Evolutionary conservation across 2,113 vertebrate species (phyloP).

Genomic region (Rana temporaria): DNA sequence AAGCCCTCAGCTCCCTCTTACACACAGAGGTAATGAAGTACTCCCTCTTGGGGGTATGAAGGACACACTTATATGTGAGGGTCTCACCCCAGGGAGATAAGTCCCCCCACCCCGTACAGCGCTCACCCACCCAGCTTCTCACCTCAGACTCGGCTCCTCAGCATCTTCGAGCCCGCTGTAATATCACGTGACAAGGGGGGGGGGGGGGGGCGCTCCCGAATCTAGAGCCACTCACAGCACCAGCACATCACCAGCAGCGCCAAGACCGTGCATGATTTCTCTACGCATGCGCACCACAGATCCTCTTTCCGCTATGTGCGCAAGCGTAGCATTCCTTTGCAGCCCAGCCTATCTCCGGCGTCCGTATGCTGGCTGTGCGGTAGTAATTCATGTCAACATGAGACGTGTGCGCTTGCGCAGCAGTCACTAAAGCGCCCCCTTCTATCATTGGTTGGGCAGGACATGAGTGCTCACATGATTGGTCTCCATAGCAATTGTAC

Average conservation of each 20-base stretch:
- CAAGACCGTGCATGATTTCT: background rate
- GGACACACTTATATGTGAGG: too few species aligned
- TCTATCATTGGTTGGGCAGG: background rate
- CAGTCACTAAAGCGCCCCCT: background rate
- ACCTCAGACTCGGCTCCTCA: too few species aligned
- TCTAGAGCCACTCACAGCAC: background rate
- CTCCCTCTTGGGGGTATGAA: too few species aligned
- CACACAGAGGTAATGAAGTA: too few species aligned
- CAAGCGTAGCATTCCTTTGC: slow-evolving; percentile 33
- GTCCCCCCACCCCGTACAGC: too few species aligned
- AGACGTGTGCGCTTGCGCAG: slow-evolving; percentile 7
- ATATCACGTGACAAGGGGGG: background rate
- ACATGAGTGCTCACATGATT: background rate
- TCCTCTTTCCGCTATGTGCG: background rate
- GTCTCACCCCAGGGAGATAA: too few species aligned
- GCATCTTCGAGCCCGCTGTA: background rate
- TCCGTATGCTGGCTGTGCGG: background rate
- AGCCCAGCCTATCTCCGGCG: background rate
- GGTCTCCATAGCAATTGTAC: slow-evolving; percentile 30
- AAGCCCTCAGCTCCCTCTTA: too few species aligned
- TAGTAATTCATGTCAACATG: too few species aligned
- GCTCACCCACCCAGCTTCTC: too few species aligned
- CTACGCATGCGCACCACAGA: slow-evolving; percentile 27
- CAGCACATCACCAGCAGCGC: background rate
- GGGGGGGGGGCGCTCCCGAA: background rate